Percentiles rank a stretch among this genome's conserved stretches.
Conservation (phyloP, 2,888 invertebrate genomes). For the Chrysina gloriosa region DNA sequence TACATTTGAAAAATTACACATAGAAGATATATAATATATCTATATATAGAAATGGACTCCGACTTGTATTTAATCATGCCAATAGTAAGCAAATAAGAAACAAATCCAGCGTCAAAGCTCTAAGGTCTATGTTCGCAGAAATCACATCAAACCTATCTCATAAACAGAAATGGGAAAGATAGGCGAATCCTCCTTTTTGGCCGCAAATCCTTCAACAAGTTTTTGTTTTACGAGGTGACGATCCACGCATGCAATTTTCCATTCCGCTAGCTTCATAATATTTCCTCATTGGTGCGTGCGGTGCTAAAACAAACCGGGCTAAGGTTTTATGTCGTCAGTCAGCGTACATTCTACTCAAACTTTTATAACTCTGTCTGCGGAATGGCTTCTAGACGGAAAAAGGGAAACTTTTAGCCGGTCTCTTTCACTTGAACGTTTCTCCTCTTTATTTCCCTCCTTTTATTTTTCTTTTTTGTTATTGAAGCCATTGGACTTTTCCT, state of each 20-base stretch:
- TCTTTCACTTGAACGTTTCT: conserved; percentile 40
- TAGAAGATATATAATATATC: no score
- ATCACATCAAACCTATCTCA: conserved; percentile 28
- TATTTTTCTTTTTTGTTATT: conserved; percentile 20
- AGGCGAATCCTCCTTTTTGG: conserved; percentile 14
- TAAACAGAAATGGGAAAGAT: conserved; percentile 18
- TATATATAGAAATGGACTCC: no score
- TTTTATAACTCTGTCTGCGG: conserved; percentile 49
- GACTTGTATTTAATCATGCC: no score
- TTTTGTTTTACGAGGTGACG: conserved; percentile 50
- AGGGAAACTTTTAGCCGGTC: conserved; percentile 47
- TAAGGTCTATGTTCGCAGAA: conserved; percentile 4
- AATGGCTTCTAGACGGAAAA: conserved; percentile 44
- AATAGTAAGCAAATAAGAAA: background rate
- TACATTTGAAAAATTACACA: no score
- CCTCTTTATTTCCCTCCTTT: conserved; percentile 1
- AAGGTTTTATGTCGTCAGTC: conserved; percentile 47
- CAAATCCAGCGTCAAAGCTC: conserved; percentile 7
- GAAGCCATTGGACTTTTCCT: conserved; percentile 10
- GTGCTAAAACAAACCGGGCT: conserved; percentile 40
- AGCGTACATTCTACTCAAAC: conserved; percentile 49
- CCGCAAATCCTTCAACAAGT: conserved; percentile 39
- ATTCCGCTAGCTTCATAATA: conserved; percentile 50
- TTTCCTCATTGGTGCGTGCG: conserved; percentile 49
- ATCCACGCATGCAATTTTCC: conserved; percentile 51